Percentiles rank a stretch among this genome's conserved stretches.
These are phyloP conservation scores for Notothenia rossii DNA, from an alignment of 2,113 vertebrate genomes.

Conservation along the genomic window DNA sequence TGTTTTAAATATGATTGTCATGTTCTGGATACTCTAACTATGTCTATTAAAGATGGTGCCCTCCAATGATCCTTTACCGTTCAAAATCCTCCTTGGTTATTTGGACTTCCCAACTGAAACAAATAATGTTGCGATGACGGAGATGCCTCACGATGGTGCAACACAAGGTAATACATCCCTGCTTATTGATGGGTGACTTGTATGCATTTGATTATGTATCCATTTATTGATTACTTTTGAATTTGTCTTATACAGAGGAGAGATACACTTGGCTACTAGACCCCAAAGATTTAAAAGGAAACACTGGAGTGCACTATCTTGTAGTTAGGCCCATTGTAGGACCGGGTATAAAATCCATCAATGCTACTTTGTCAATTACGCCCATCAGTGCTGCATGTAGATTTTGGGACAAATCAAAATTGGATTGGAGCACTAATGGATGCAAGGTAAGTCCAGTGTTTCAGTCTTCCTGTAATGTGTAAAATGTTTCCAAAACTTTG, in stretches of 20 bases:
- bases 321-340: conserved; percentile 82
- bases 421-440: conserved; percentile 85
- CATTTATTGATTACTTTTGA: background rate
- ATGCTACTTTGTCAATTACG: conserved; percentile 83
- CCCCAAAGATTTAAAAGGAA: conserved; percentile 79
- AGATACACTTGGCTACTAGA: conserved; percentile 88
- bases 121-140: conserved; percentile 79
- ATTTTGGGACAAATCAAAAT: conserved; percentile 87
- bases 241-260: conserved; percentile 78
- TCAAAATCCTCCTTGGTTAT: conserved; percentile 87
- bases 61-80: conserved; percentile 78
- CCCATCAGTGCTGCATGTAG: conserved; percentile 87
- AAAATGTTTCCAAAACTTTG: background rate
- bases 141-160: conserved; percentile 79
- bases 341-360: conserved; percentile 78
- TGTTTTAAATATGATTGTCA: background rate
- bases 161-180: conserved; percentile 79
- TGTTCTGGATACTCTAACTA: background rate
- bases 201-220: background rate
- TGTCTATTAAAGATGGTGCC: conserved; percentile 84
- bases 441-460: conserved; percentile 85
- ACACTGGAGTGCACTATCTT: conserved; percentile 87
- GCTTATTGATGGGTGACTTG: background rate
- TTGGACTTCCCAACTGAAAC: conserved; percentile 86
- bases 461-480: background rate